phyloP scores from a whole-genome alignment of 2,797 vertebrate genomes.

The Discoglossus pictus region DNA sequence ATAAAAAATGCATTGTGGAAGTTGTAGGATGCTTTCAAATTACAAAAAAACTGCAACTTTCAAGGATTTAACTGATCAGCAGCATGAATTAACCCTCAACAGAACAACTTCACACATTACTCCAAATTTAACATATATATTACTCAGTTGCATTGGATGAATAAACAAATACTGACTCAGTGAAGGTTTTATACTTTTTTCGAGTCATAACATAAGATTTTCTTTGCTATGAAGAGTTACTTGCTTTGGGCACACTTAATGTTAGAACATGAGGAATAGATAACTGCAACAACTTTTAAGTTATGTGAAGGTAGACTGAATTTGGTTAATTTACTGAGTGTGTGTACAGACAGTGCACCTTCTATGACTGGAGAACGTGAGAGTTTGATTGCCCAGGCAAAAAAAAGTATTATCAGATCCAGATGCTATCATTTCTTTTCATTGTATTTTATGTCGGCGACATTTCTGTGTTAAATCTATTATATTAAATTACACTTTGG shows the following conservation, averaged over 20 bases:
- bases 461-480: too few relatives aligned
- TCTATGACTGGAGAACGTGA: too few relatives aligned
- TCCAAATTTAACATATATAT: background rate
- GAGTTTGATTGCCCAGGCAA: background rate
- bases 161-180: constrained; percentile 11
- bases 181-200: constrained; percentile 15
- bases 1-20: too few relatives aligned
- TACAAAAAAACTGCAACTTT: constrained; percentile 5
- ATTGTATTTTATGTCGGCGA: background rate
- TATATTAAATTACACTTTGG: background rate
- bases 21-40: constrained; percentile 12
- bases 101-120: constrained; percentile 2
- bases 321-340: too few relatives aligned
- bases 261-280: background rate
- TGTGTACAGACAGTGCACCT: too few relatives aligned
- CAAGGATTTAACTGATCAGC: constrained; percentile 15
- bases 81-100: constrained; percentile 20
- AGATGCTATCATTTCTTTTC: constrained; percentile 6
- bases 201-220: constrained; percentile 16
- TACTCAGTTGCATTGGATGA: background rate
- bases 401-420: constrained; percentile 10
- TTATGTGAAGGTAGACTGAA: too few relatives aligned
- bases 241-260: too few relatives aligned
- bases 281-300: background rate
- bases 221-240: constrained; percentile 14